Percentiles rank a stretch among this genome's conserved stretches.
Conservation (phyloP, 2,888 invertebrate genomes). For the Phorcus lineatus region DNA sequence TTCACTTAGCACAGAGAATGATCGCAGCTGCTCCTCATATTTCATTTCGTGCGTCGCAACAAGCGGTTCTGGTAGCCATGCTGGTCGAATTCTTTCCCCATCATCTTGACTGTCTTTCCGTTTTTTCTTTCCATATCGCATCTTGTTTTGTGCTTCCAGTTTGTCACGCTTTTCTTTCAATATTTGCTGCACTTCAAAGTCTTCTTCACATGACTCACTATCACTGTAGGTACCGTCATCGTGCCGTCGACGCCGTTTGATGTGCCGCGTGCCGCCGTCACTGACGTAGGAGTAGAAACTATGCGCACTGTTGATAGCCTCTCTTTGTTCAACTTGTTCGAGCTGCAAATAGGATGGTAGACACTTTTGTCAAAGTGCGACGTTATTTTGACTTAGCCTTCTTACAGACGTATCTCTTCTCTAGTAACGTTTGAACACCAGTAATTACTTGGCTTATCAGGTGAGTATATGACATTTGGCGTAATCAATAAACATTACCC, state of each 20-base stretch:
- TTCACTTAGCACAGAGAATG: slow-evolving; percentile 62
- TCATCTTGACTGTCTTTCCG: slow-evolving; percentile 34
- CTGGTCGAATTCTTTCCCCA: neutral
- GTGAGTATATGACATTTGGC: no score
- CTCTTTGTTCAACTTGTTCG: slow-evolving; percentile 30
- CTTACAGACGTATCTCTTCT: no score
- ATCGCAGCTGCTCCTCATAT: slow-evolving; percentile 34
- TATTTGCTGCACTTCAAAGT: slow-evolving; percentile 25
- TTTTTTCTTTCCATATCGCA: slow-evolving; percentile 26
- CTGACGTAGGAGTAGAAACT: slow-evolving; percentile 64
- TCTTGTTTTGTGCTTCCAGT: slow-evolving; percentile 26
- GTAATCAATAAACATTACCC: no score
- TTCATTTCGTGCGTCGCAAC: slow-evolving; percentile 30
- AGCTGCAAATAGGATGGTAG: no score
- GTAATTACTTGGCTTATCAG: no score
- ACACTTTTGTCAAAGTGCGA: no score
- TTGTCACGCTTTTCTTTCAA: slow-evolving; percentile 47
- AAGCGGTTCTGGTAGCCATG: slow-evolving; percentile 21
- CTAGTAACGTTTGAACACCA: no score
- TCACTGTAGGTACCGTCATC: slow-evolving; percentile 58
- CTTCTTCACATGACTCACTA: slow-evolving; percentile 50
- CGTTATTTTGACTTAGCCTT: no score
- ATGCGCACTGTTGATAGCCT: slow-evolving; percentile 66
- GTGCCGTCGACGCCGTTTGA: slow-evolving; percentile 47
- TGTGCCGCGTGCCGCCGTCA: slow-evolving; percentile 55